Conservation (phyloP, 2,113 vertebrate genomes). For the Ceyx melanurus region DNA sequence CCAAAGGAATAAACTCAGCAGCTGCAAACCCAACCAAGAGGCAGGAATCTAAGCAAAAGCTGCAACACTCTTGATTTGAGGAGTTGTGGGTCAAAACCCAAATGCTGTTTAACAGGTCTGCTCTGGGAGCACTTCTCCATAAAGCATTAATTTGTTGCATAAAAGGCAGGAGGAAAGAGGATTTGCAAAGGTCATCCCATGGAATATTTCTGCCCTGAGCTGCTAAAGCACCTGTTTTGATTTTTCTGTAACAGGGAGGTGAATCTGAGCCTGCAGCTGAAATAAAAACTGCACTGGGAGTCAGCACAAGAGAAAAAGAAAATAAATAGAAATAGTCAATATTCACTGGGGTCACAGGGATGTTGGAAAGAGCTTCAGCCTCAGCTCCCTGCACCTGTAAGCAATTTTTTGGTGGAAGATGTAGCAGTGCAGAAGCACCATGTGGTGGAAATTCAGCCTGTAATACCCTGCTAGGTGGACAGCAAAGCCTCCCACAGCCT, state of each 20-base stretch:
- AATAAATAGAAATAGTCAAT: not conserved
- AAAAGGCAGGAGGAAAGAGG: not conserved
- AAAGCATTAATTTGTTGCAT: constrained; percentile 4
- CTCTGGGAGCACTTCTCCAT: not conserved
- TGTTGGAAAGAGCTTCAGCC: not conserved
- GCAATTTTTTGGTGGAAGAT: not conserved
- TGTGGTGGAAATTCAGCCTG: not conserved
- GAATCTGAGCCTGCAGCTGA: not conserved
- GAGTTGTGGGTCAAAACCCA: not conserved
- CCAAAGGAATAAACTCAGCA: rapidly evolving
- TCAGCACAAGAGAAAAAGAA: not conserved
- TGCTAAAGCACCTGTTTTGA: not conserved
- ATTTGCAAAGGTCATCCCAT: constrained; percentile 28
- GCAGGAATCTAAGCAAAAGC: not conserved
- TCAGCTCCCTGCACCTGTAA: not conserved
- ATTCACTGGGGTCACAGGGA: not conserved
- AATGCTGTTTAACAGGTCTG: not conserved
- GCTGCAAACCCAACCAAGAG: not conserved
- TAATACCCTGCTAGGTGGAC: not conserved
- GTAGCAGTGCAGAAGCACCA: not conserved
- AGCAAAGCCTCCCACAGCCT: not conserved
- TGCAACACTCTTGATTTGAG: not conserved
- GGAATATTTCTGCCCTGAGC: constrained; percentile 8
- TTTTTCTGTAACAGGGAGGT: not conserved
- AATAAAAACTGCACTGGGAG: not conserved